Evolutionary conservation across 2,113 vertebrate genomes (phyloP).

Genomic region (Rattus rattus): DNA sequence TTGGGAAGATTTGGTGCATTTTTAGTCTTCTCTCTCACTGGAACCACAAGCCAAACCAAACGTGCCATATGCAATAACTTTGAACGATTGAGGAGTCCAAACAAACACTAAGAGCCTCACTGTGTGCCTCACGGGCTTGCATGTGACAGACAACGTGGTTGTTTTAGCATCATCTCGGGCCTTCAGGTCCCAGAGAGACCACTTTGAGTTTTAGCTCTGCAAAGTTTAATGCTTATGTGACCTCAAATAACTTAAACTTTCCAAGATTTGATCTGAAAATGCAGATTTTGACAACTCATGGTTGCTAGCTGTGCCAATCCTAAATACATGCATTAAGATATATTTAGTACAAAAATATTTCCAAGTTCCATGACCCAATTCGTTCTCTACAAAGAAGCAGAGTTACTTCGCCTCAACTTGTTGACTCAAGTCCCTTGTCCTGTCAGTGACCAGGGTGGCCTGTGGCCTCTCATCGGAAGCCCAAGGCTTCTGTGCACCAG

Average conservation of each 20-base stretch:
- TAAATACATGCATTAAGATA: conserved; percentile 28
- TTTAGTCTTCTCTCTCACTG: background rate
- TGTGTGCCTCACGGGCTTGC: background rate
- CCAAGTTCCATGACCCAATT: background rate
- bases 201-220: conserved; percentile 12
- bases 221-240: conserved; percentile 21
- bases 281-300: conserved; percentile 10
- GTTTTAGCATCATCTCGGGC: background rate
- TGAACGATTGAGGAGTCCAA: background rate
- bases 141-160: background rate
- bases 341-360: background rate
- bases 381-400: background rate
- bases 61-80: background rate
- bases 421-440: background rate
- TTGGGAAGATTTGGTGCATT: background rate
- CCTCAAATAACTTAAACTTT: background rate
- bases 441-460: background rate
- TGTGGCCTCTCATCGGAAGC: background rate
- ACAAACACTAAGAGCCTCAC: background rate
- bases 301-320: background rate
- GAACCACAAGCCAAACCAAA: background rate
- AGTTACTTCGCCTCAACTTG: background rate
- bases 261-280: background rate
- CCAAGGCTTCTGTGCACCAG: background rate
- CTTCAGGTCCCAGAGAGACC: background rate